phyloP scores from a whole-genome alignment of 2,888 invertebrate species.

The Lepeophtheirus nordmannii region DNA sequence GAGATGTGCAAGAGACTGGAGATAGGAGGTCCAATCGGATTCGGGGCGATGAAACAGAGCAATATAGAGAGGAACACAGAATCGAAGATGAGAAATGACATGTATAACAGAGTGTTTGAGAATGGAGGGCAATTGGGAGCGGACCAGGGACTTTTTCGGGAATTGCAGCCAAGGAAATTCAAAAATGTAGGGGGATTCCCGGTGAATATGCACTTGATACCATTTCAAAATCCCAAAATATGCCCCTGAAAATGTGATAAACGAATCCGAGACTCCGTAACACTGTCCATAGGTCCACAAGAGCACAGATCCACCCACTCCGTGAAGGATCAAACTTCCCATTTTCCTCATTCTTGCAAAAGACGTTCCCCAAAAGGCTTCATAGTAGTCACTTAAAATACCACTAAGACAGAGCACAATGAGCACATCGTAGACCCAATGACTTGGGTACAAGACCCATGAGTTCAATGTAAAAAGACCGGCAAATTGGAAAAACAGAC shows the following conservation, averaged over 20 bases:
- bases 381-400: neutral
- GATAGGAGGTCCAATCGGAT: neutral
- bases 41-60: neutral
- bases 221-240: neutral
- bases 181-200: neutral
- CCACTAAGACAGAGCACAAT: neutral
- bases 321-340: neutral
- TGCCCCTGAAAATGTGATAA: neutral
- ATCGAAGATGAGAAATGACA: neutral
- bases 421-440: neutral
- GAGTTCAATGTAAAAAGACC: neutral
- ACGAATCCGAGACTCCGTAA: neutral
- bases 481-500: neutral
- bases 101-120: neutral
- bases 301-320: neutral
- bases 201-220: neutral
- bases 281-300: neutral
- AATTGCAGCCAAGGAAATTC: neutral
- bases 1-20: neutral
- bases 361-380: neutral
- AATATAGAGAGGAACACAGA: neutral
- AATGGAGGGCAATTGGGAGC: neutral
- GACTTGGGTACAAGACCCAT: neutral
- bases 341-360: neutral
- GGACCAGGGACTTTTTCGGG: neutral